A percentile compares a stretch with the other conserved stretches of the same genome.
Conservation (phyloP, 2,888 invertebrate species). For the Digitonthophagus gazella region DNA sequence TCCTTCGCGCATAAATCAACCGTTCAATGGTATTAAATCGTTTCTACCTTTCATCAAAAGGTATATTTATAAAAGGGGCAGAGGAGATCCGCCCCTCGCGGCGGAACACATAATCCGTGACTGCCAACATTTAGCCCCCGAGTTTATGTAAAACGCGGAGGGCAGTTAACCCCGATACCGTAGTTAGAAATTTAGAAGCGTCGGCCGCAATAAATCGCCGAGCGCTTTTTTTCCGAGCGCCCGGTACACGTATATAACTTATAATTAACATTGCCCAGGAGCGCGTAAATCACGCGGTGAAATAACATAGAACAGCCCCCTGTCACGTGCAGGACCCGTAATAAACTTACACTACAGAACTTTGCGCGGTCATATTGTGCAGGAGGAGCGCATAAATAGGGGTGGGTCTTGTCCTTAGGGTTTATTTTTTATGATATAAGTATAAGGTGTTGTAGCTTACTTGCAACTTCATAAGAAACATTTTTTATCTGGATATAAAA, state of each 20-base stretch:
- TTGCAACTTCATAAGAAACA: background rate
- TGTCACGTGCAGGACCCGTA: slow-evolving; percentile 14
- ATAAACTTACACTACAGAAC: slow-evolving; percentile 13
- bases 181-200: background rate
- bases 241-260: slow-evolving; percentile 6
- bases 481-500: too few species aligned
- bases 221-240: background rate
- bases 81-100: too few species aligned
- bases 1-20: too few species aligned
- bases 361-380: slow-evolving; percentile 1
- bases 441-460: too few species aligned
- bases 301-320: slow-evolving; percentile 15
- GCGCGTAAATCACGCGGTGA: slow-evolving; percentile 3
- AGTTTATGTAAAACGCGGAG: background rate
- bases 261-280: slow-evolving; percentile 12
- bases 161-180: background rate
- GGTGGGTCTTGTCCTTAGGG: background rate
- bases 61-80: too few species aligned
- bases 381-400: background rate
- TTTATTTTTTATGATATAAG: too few species aligned
- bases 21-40: too few species aligned
- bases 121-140: background rate
- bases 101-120: background rate
- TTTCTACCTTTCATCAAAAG: too few species aligned
- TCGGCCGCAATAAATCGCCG: background rate